A percentile compares a stretch with the other conserved stretches of the same genome.
Conservation (phyloP, 2,888 invertebrate species). For the Pelosia muscerda region DNA sequence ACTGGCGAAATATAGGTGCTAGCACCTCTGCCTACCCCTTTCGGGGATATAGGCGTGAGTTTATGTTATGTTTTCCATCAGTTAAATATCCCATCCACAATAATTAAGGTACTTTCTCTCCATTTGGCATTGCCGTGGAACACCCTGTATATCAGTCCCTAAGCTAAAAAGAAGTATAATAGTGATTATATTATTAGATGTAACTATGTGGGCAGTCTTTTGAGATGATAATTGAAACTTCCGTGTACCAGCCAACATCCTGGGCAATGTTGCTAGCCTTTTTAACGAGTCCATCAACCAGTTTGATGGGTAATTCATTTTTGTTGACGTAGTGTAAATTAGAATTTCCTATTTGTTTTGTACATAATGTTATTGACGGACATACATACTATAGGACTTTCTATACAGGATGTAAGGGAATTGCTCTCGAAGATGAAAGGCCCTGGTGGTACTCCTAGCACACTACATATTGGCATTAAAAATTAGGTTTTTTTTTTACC, state of each 20-base stretch:
- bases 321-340: constrained; percentile 10
- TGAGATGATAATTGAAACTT: constrained; percentile 11
- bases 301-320: neutral
- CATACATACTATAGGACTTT: neutral
- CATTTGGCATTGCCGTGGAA: too few species aligned
- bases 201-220: neutral
- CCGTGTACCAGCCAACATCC: neutral
- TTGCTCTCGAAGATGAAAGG: too few species aligned
- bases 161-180: neutral
- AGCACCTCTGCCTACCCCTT: too few species aligned
- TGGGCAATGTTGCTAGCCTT: neutral
- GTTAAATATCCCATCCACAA: too few species aligned
- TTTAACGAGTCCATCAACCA: constrained; percentile 5
- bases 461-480: too few species aligned
- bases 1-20: too few species aligned
- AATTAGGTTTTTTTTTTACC: too few species aligned
- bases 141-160: neutral
- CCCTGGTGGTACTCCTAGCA: too few species aligned
- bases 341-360: constrained; percentile 10
- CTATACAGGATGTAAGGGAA: too few species aligned
- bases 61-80: too few species aligned
- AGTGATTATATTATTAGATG: neutral
- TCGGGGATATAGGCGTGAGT: too few species aligned
- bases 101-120: too few species aligned
- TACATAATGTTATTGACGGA: neutral